phyloP scores from a whole-genome alignment of 2,797 vertebrate species.

The Rhinichthys osculus region DNA sequence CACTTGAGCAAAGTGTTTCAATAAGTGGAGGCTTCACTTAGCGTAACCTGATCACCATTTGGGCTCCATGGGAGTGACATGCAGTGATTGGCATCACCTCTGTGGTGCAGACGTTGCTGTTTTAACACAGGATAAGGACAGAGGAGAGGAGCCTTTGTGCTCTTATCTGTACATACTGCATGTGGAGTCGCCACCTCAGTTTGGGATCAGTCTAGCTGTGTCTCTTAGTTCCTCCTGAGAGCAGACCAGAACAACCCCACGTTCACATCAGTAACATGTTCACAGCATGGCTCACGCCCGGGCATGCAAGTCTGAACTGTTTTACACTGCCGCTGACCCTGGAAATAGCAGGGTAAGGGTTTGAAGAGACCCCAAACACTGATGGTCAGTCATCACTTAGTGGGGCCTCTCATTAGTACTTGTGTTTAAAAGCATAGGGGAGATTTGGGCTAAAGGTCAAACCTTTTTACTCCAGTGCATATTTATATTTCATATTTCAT shows the following conservation, averaged over 20 bases:
- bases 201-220: constrained; percentile 64
- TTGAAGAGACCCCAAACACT: constrained; percentile 40
- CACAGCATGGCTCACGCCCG: constrained; percentile 16
- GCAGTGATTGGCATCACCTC: constrained; percentile 60
- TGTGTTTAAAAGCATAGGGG: neutral
- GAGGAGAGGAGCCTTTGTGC: constrained; percentile 61
- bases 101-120: constrained; percentile 46
- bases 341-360: constrained; percentile 11
- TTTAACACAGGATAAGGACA: constrained; percentile 55
- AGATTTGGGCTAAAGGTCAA: neutral
- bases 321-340: constrained; percentile 11
- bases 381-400: constrained; percentile 16
- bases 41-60: constrained; percentile 71
- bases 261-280: constrained; percentile 47
- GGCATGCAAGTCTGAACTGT: constrained; percentile 35
- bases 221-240: constrained; percentile 54
- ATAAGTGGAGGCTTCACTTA: constrained; percentile 55
- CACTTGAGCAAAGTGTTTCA: constrained; percentile 64
- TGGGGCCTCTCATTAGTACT: constrained; percentile 23
- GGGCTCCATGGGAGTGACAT: constrained; percentile 68
- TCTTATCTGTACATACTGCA: constrained; percentile 60
- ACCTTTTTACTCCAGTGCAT: neutral
- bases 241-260: constrained; percentile 55
- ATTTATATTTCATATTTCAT: neutral
- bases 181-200: constrained; percentile 62